phyloP scores from a whole-genome alignment of 2,113 vertebrate genomes.

The Tragelaphus scriptus region DNA sequence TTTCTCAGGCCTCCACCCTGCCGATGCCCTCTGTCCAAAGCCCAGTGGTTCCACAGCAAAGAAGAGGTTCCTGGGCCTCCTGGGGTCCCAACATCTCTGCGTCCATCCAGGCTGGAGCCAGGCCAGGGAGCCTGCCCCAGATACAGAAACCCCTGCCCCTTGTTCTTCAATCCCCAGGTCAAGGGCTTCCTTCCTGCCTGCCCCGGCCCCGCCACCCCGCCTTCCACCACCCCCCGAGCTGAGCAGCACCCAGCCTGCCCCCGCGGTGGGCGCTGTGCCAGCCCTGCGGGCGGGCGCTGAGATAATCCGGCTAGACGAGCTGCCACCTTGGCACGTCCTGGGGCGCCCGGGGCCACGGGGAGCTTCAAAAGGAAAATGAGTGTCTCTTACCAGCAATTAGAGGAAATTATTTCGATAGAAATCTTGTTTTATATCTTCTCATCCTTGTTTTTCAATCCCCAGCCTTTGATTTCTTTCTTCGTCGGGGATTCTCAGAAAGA shows the following conservation, averaged over 20 bases:
- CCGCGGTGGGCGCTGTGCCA: constrained; percentile 27
- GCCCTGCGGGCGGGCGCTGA: constrained; percentile 72
- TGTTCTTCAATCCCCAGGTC: neutral
- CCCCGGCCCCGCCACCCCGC: too few relatives aligned
- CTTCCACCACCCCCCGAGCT: neutral
- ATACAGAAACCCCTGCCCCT: rapidly evolving
- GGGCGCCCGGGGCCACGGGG: constrained; percentile 79
- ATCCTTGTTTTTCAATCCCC: constrained; percentile 84
- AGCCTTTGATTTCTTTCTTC: constrained; percentile 83
- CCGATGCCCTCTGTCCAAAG: neutral
- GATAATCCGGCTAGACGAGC: constrained; percentile 82
- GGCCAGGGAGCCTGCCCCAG: neutral
- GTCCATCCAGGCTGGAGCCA: neutral
- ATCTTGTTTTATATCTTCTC: constrained; percentile 86
- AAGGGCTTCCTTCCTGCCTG: neutral
- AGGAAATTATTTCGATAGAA: constrained; percentile 87
- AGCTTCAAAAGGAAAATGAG: constrained; percentile 88
- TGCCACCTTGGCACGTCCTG: constrained; percentile 82
- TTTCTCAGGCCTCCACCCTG: neutral
- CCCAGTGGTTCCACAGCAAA: neutral
- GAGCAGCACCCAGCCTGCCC: constrained; percentile 14
- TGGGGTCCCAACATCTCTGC: rapidly evolving
- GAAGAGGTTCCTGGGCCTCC: too few relatives aligned
- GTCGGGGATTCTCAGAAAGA: constrained; percentile 78
- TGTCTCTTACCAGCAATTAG: constrained; percentile 88